These are phyloP conservation scores for Pseudococcus viburni DNA, from an alignment of 2,888 invertebrate species.

Conservation along the genomic window DNA sequence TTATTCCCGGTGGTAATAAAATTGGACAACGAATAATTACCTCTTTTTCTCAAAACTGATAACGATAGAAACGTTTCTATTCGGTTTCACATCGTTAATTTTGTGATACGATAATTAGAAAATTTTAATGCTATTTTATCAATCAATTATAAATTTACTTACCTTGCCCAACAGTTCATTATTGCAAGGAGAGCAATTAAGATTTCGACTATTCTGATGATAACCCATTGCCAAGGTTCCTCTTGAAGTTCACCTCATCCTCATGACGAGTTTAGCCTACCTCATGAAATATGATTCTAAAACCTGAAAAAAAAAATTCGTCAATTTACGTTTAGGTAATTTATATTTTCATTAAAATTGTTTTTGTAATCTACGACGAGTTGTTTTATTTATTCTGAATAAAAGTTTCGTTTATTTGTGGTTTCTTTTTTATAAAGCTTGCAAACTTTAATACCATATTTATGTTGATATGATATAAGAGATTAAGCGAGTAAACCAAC, in stretches of 20 bases:
- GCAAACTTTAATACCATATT: background rate
- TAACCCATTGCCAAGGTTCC: background rate
- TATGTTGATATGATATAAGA: no score
- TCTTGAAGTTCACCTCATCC: background rate
- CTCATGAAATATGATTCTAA: background rate
- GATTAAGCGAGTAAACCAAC: no score
- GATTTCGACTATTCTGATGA: background rate
- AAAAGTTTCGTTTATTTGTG: background rate
- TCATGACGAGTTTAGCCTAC: background rate
- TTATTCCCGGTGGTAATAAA: background rate
- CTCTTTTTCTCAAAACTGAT: background rate
- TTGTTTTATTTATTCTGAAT: background rate
- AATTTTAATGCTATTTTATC: background rate
- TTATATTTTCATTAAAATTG: background rate
- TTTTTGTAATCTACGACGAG: background rate
- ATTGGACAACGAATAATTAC: background rate
- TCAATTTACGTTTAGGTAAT: background rate
- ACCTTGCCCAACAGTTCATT: background rate
- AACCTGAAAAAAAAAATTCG: background rate
- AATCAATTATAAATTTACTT: background rate
- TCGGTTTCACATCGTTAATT: background rate
- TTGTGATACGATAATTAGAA: background rate
- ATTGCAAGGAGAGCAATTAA: background rate
- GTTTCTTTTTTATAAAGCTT: background rate
- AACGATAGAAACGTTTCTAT: background rate